These are phyloP conservation scores for Melanotaenia boesemani DNA, from an alignment of 2,797 vertebrate genomes.

Conservation along the genomic window DNA sequence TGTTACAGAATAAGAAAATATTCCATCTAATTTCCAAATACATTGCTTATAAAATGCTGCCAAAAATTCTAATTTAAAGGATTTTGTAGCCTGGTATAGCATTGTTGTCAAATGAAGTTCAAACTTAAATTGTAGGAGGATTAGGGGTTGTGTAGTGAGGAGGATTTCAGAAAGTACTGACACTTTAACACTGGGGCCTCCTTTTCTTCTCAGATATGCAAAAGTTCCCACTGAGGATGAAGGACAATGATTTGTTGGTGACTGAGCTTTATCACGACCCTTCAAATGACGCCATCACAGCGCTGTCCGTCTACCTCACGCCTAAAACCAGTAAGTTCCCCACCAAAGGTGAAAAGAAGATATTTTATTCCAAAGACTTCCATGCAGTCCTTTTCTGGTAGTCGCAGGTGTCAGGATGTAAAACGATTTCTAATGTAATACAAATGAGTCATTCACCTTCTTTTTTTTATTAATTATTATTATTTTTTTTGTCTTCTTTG, in stretches of 20 bases:
- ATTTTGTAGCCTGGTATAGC: background rate
- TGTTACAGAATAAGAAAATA: background rate
- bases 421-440: background rate
- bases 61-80: background rate
- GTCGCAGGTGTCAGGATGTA: background rate
- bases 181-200: background rate
- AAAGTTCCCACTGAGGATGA: slow-evolving; percentile 97
- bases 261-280: slow-evolving; percentile 97
- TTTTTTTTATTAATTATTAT: background rate
- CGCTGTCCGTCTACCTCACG: slow-evolving; percentile 96
- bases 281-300: slow-evolving; percentile 97
- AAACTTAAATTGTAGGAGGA: background rate
- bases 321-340: slow-evolving; percentile 95
- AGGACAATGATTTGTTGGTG: slow-evolving; percentile 96
- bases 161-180: background rate
- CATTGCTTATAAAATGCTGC: background rate
- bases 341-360: background rate
- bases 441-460: background rate
- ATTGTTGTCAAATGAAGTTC: background rate
- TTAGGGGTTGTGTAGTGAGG: background rate
- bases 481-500: background rate
- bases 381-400: background rate
- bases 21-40: background rate
- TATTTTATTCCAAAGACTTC: background rate
- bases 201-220: slow-evolving; percentile 90